phyloP scores from a whole-genome alignment of 2,113 vertebrate species.

The Anolis sagrei region DNA sequence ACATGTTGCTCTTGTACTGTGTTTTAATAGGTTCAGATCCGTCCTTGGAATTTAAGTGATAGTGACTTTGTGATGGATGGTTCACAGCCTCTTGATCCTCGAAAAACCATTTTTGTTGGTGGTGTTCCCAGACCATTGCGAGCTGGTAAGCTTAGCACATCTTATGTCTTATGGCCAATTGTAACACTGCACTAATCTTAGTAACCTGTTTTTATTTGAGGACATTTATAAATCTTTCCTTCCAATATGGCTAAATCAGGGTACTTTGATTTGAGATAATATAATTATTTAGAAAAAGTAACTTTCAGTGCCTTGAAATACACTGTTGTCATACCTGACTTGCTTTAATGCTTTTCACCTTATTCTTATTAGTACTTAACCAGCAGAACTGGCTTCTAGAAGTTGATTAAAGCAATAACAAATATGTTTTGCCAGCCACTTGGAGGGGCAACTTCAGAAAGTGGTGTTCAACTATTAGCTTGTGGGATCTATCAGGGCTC shows the following conservation, averaged over 20 bases:
- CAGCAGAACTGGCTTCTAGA: background rate
- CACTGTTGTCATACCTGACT: background rate
- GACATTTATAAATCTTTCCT: too few relatives aligned
- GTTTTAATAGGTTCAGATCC: constrained; percentile 90
- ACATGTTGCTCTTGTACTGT: background rate
- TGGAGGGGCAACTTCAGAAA: too few relatives aligned
- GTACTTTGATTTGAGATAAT: background rate
- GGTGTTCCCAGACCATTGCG: constrained; percentile 96
- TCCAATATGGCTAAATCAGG: background rate
- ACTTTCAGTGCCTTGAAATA: background rate
- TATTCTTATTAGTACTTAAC: background rate
- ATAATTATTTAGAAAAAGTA: background rate
- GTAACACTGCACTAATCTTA: background rate
- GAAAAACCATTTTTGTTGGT: constrained; percentile 99
- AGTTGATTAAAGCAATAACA: background rate
- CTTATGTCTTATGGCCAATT: background rate
- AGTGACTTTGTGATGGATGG: constrained; percentile 99
- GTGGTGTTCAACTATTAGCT: too few relatives aligned
- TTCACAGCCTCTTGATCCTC: constrained; percentile 96
- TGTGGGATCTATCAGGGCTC: too few relatives aligned
- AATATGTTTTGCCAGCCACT: background rate
- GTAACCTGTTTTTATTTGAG: background rate
- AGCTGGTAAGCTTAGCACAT: constrained; percentile 85
- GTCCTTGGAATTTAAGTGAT: constrained; percentile 99
- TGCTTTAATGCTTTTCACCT: background rate